Conservation (phyloP, 2,888 invertebrate species). For the Acanthosepion pharaonis region DNA sequence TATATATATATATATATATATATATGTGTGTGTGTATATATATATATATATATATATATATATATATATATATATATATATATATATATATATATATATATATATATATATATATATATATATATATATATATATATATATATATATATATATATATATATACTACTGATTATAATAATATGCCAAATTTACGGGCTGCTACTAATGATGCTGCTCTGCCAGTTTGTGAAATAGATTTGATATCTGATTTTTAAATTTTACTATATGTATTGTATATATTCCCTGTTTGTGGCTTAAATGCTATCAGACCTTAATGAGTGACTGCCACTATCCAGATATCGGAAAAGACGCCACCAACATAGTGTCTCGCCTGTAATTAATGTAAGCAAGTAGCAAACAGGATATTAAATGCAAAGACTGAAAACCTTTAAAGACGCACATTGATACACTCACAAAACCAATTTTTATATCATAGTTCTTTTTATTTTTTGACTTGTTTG, state of each 20-base stretch:
- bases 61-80: background rate
- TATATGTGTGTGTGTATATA: too few relatives aligned
- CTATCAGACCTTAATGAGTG: background rate
- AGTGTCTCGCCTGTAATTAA: constrained; percentile 33
- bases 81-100: too few relatives aligned
- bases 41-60: too few relatives aligned
- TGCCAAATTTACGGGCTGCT: background rate
- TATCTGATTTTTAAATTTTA: background rate
- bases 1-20: background rate
- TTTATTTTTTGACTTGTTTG: too few relatives aligned
- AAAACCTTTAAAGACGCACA: background rate
- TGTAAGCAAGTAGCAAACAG: background rate
- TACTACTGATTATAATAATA: background rate
- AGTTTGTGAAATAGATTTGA: background rate
- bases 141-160: background rate
- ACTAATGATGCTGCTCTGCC: background rate
- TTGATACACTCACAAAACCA: background rate
- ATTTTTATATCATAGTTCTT: background rate
- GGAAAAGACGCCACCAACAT: background rate
- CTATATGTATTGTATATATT: background rate
- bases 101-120: too few relatives aligned
- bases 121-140: too few relatives aligned
- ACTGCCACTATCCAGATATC: constrained; percentile 6
- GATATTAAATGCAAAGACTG: background rate
- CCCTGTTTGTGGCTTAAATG: background rate